These are phyloP conservation scores for Chiloscyllium plagiosum DNA, from an alignment of 2,113 vertebrate genomes.

Conservation along the genomic window DNA sequence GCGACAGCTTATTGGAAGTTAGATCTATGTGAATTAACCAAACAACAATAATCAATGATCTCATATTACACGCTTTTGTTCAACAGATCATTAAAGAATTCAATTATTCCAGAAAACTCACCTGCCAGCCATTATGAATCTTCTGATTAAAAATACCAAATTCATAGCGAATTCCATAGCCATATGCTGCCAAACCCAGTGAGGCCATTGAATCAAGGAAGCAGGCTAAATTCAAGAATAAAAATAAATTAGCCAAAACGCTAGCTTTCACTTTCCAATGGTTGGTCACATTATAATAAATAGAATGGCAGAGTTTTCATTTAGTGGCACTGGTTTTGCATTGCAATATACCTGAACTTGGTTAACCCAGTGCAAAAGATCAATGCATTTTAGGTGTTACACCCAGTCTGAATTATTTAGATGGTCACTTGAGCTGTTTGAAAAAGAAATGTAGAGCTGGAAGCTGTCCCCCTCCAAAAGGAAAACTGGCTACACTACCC, in stretches of 20 bases:
- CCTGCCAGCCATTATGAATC: conserved; percentile 77
- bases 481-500: not conserved
- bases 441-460: not conserved
- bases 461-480: not conserved
- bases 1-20: not conserved
- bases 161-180: conserved; percentile 82
- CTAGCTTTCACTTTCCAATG: not conserved
- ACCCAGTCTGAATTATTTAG: not conserved
- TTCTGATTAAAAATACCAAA: conserved; percentile 90
- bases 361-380: not conserved
- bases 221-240: conserved; percentile 62
- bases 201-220: conserved; percentile 84
- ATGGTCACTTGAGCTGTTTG: not conserved
- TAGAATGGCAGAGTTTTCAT: not conserved
- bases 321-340: not conserved
- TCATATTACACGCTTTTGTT: not conserved
- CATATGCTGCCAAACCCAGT: conserved; percentile 71
- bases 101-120: conserved; percentile 42
- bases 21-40: not conserved
- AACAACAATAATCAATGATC: not conserved
- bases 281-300: not conserved
- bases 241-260: not conserved
- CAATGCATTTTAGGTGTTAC: not conserved
- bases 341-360: not conserved
- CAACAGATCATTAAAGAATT: not conserved